A percentile compares a stretch with the other conserved stretches of the same genome.
These are phyloP conservation scores for Cosmia pyralina DNA, from an alignment of 2,888 invertebrate genomes.

Conservation along the genomic window DNA sequence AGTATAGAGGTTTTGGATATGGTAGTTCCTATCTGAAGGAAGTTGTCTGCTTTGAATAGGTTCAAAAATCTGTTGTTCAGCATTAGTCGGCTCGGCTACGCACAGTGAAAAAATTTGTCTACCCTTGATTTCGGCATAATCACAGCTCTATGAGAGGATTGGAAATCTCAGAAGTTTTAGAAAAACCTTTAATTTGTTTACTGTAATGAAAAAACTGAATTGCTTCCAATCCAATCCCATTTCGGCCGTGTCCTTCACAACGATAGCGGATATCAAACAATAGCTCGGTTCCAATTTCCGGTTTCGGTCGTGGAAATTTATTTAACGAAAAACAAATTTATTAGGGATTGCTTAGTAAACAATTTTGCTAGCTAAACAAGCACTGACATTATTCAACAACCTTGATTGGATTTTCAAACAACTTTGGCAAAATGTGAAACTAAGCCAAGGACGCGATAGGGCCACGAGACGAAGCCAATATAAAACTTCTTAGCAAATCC, in stretches of 20 bases:
- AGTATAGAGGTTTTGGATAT: neutral
- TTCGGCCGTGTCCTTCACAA: constrained; percentile 41
- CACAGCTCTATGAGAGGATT: neutral
- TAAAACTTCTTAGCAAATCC: constrained; percentile 58
- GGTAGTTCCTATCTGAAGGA: neutral
- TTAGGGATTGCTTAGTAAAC: constrained; percentile 46
- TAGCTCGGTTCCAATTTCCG: constrained; percentile 8
- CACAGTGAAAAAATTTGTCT: neutral
- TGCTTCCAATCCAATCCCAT: constrained; percentile 40
- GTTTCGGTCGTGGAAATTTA: constrained; percentile 3
- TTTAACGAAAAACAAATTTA: constrained; percentile 24
- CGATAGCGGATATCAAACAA: constrained; percentile 46
- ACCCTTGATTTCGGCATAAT: neutral
- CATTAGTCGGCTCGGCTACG: neutral
- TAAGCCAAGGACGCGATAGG: constrained; percentile 48
- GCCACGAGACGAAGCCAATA: constrained; percentile 55
- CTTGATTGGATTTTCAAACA: constrained; percentile 44
- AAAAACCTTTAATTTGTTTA: constrained; percentile 25
- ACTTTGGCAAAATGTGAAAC: constrained; percentile 45
- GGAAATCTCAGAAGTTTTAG: neutral
- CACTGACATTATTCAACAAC: constrained; percentile 36
- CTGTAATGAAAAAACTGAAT: constrained; percentile 13
- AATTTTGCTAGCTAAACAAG: constrained; percentile 26
- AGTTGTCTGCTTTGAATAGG: neutral
- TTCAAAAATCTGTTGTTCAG: neutral